Conservation (phyloP, 2,888 invertebrate species). For the Helleia helle region DNA sequence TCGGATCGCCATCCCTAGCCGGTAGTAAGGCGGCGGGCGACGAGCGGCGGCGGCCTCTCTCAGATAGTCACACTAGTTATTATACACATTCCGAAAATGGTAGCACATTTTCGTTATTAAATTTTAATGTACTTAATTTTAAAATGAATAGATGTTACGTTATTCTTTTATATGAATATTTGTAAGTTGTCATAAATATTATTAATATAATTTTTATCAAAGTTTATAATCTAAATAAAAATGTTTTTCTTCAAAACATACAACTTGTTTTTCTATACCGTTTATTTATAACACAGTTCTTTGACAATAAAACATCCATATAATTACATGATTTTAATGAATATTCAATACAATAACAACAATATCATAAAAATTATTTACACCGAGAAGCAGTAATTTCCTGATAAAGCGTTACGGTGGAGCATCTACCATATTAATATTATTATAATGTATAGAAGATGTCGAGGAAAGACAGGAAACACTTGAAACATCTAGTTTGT, state of each 20-base stretch:
- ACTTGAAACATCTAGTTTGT: conserved; percentile 3
- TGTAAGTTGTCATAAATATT: conserved; percentile 75
- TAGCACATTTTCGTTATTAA: conserved; percentile 67
- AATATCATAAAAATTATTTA: conserved; percentile 12
- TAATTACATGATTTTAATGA: conserved; percentile 7
- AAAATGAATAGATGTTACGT: conserved; percentile 72
- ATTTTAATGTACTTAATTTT: conserved; percentile 64
- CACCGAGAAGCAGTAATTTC: conserved; percentile 11
- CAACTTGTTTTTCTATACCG: conserved; percentile 26
- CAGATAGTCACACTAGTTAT: conserved; percentile 64
- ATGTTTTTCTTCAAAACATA: conserved; percentile 72
- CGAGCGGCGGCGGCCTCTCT: conserved; percentile 26
- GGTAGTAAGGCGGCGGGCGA: conserved; percentile 11
- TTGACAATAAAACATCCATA: conserved; percentile 6
- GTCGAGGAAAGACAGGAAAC: conserved; percentile 1
- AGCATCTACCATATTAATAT: neutral
- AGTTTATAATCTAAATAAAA: conserved; percentile 76
- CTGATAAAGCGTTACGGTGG: conserved; percentile 6
- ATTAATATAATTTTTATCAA: conserved; percentile 76
- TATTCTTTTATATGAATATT: conserved; percentile 73
- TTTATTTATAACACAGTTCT: conserved; percentile 11
- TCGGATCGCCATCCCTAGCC: conserved; percentile 5
- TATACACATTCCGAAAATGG: conserved; percentile 66
- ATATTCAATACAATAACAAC: conserved; percentile 7
- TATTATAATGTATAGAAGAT: conserved; percentile 7